Evolutionary conservation across 2,113 vertebrate genomes (phyloP), one percentile per base, ranked within the genome.

Genomic region (Aphyosemion australe): DNA sequence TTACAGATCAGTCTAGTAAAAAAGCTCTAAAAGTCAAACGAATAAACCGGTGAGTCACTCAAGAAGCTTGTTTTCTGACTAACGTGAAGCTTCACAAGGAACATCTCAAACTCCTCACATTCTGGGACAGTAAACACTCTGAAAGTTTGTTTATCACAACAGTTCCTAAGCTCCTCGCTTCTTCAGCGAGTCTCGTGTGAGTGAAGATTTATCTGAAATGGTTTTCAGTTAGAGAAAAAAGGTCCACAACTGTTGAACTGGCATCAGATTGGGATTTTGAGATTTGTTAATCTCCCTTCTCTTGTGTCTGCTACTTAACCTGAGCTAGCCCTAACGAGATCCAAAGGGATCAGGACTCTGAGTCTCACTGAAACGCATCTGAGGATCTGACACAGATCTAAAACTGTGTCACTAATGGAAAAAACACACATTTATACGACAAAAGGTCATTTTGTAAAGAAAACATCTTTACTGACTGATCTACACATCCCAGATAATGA

Each of bases 311-410:
- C n/a, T 64, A 2, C 26, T 80, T 65, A 26, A 72, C 46, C 65
- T 68, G 59, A 84, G 65, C 70, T 51, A 32, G 70, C 51, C 78
- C 19, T 9, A 86, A 90, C 64, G 14, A 77, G 82, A 88, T 90
- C 57, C 88, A 12, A 57, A 12, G 39, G 75, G 80, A 87, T 89
- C 64, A 85, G 76, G 78, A 82, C 62, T 61, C 56, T 19, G 45
- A 69, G 54, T 55, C 66, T 57, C 48, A 46, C 20, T 75, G 43
- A 72, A 50, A 39, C 34, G 16, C 52, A 74, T 76, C 42, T 55
- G 18, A 62, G n/a, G 41, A 53, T 18, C n/a, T 39, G 34, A 11
- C 19, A 20, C 34, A 31, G 21, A 59, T 46, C 46, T 49, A 62
- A 31, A 66, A 55, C 21, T 16, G 15, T 12, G 10, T 32, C 45